Base-by-base conservation (phyloP, 2,113 vertebrate species). In the Notiomystis cincta region DNA sequence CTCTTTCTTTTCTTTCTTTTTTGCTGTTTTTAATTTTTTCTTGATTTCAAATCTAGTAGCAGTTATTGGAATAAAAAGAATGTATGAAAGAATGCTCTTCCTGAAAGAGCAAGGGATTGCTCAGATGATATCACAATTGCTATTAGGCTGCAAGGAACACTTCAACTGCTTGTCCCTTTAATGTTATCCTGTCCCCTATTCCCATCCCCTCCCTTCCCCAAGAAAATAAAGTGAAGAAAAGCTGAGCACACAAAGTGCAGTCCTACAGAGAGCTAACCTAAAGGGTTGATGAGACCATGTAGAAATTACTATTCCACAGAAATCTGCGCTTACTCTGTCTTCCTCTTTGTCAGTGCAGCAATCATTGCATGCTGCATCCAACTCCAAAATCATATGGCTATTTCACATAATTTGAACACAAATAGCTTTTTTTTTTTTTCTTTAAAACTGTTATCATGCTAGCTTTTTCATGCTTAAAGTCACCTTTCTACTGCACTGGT, bases 1-100 rank as follows among this genome's bases (percentile, higher is more conserved):
- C 96, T 99, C 99, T 94, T 99, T 99, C 96, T 99, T 99, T 93
- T 99, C 99, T 95, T 99, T 99, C 97, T 99, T 99, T 98, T 99
- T 99, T 69, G 99, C 99, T 0, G 99, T 99, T 98, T 99, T 99
- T 95, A 99, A 98, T 95, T 99, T 99, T 97, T 99, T 99, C 97
- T 99, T 99, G 51, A 99, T 99, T 98, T 99, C 99, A 98, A 99
- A 99, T 94, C 99, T 99, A 96, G 75, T 54, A 87, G 65, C 48
- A 93, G n/a, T 87, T 73, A 92, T 75, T 70, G 62, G 79, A 93
- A 87, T 30, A 89, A 69, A 95, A 78, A 82, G 15, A 65, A 72
- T 2, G 6, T 22, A 40, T 86, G 37, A 89, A 82, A 75, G 22
- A 90, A 73, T 13, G 21, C 8, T 80, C 50, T 42, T 27, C 30